Conservation (phyloP, 2,113 vertebrate species). For the Lepus americanus region DNA sequence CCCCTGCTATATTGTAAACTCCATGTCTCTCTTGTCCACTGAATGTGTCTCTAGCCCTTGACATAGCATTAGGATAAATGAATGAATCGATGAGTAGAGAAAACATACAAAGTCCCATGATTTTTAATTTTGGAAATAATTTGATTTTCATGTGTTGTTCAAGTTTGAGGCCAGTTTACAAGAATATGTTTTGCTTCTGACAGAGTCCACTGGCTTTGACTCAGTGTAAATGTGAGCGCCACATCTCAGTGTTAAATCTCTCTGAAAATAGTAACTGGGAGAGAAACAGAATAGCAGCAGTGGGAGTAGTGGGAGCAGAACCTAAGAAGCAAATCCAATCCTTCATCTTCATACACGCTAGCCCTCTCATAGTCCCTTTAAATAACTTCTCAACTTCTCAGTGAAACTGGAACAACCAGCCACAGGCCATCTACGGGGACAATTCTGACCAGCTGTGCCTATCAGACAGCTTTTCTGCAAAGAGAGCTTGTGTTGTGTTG, state of each 20-base stretch:
- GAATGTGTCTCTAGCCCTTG: background rate
- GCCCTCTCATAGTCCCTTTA: background rate
- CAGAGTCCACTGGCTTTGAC: constrained; percentile 7
- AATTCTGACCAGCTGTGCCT: background rate
- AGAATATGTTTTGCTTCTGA: constrained; percentile 5
- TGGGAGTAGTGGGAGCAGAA: background rate
- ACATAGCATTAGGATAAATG: background rate
- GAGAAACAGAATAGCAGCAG: background rate
- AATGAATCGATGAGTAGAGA: background rate
- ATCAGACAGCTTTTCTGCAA: background rate
- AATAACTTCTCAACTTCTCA: background rate
- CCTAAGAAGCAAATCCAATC: background rate
- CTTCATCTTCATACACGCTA: background rate
- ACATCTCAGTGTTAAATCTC: background rate
- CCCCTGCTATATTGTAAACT: background rate
- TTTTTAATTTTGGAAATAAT: constrained; percentile 54
- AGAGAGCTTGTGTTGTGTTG: background rate
- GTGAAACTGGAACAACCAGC: background rate
- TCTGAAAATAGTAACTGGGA: constrained; percentile 20
- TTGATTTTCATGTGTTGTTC: background rate
- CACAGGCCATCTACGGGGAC: background rate
- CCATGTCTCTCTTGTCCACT: background rate
- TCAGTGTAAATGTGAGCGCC: background rate
- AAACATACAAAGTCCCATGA: background rate
- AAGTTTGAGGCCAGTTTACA: background rate